phyloP scores from a whole-genome alignment of 2,113 vertebrate genomes.

The Ceyx margarethae region DNA sequence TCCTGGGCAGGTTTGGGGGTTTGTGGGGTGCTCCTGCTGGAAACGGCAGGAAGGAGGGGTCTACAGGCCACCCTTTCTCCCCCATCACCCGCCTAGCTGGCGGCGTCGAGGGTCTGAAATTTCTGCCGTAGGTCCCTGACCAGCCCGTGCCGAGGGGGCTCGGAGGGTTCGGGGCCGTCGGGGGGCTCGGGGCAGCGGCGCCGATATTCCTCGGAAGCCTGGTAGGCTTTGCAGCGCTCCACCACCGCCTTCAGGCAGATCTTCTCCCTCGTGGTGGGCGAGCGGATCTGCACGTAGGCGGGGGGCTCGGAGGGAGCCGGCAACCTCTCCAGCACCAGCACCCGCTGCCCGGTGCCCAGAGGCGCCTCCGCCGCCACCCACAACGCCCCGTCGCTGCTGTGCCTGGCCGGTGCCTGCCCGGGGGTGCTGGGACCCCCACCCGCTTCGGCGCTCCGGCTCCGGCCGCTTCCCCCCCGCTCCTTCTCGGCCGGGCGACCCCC shows the following conservation, averaged over 20 bases:
- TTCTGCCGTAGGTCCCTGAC: constrained; percentile 90
- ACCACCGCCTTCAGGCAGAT: constrained; percentile 80
- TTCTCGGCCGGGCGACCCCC: not conserved
- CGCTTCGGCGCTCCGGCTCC: not conserved
- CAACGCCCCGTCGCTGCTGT: not conserved
- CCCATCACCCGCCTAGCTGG: constrained; percentile 59
- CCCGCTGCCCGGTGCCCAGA: constrained; percentile 61
- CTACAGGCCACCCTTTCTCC: not conserved
- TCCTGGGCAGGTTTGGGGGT: rapidly evolving
- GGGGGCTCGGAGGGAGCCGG: not conserved
- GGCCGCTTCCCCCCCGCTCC: not conserved
- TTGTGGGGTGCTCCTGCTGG: no score
- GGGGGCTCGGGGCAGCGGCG: constrained; percentile 30
- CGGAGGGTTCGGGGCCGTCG: not conserved
- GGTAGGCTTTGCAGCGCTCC: constrained; percentile 82
- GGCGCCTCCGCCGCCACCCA: constrained; percentile 66
- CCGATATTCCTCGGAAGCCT: constrained; percentile 76
- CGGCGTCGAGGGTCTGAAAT: constrained; percentile 86
- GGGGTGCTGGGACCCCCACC: not conserved
- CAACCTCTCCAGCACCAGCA: constrained; percentile 80
- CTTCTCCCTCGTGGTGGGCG: constrained; percentile 80
- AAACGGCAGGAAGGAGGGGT: no score
- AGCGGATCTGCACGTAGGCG: constrained; percentile 75
- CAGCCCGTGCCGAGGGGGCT: constrained; percentile 75
- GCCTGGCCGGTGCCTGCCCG: not conserved